Conservation (phyloP, 2,113 vertebrate genomes). For the Tetrax tetrax region DNA sequence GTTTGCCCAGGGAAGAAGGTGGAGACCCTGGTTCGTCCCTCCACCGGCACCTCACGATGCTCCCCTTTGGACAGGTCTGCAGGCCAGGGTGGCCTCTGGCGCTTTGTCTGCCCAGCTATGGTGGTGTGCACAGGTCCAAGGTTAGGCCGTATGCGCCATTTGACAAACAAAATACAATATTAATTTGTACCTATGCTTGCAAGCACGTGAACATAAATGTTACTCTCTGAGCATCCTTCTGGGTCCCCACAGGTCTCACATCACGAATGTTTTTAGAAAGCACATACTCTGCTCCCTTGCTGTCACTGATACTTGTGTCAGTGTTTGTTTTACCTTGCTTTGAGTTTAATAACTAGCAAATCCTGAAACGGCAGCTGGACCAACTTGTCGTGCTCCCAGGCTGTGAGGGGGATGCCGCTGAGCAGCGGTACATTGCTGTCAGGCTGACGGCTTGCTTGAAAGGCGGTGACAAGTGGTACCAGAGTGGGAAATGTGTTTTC, state of each 20-base stretch:
- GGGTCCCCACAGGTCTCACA: neutral
- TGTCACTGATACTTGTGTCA: neutral
- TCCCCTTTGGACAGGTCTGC: rapidly evolving
- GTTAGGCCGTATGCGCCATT: neutral
- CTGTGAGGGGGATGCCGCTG: neutral
- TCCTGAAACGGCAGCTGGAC: constrained; percentile 6
- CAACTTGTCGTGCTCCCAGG: neutral
- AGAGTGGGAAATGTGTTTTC: constrained; percentile 59
- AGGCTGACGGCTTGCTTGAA: constrained; percentile 24
- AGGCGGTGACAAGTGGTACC: constrained; percentile 43
- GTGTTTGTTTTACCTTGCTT: constrained; percentile 29
- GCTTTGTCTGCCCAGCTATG: neutral
- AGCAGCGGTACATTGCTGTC: neutral
- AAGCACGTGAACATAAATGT: neutral
- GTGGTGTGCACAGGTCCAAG: neutral
- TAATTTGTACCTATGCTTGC: neutral
- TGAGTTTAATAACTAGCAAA: neutral
- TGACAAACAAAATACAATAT: neutral
- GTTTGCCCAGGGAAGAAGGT: neutral
- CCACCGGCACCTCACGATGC: rapidly evolving
- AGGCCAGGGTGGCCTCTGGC: neutral
- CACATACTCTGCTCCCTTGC: neutral
- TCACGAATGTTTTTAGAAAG: neutral
- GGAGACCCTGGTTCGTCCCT: neutral
- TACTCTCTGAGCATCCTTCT: neutral